phyloP scores from a whole-genome alignment of 2,797 vertebrate species.

The Helostoma temminkii region DNA sequence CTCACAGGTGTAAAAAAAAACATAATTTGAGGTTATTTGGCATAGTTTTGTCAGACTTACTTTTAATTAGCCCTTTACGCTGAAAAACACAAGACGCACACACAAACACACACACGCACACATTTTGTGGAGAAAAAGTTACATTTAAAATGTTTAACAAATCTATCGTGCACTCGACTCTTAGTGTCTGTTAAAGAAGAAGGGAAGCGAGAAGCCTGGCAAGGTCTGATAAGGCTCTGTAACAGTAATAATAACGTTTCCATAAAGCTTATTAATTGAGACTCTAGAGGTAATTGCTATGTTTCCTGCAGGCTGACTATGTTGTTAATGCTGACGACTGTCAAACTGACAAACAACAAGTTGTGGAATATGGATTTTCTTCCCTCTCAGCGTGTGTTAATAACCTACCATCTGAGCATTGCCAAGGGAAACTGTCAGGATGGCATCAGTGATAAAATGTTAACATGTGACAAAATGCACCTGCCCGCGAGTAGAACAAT shows the following conservation, averaged over 20 bases:
- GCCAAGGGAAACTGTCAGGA: constrained; percentile 86
- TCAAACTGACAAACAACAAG: constrained; percentile 88
- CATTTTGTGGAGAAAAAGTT: constrained; percentile 24
- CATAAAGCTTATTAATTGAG: constrained; percentile 88
- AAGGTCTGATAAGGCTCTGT: constrained; percentile 85
- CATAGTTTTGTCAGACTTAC: constrained; percentile 39
- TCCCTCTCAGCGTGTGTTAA: constrained; percentile 83
- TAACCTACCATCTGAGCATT: constrained; percentile 85
- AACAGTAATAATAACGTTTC: constrained; percentile 86
- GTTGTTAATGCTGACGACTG: constrained; percentile 86
- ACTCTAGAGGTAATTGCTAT: constrained; percentile 85
- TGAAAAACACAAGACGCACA: constrained; percentile 27
- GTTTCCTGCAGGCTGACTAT: constrained; percentile 84
- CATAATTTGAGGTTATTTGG: constrained; percentile 34
- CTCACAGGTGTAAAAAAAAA: background rate
- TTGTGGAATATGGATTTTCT: constrained; percentile 86
- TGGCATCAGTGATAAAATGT: constrained; percentile 87
- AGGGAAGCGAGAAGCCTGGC: constrained; percentile 77
- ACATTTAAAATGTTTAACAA: constrained; percentile 71
- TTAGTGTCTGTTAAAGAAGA: constrained; percentile 72
- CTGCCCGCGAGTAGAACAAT: constrained; percentile 83
- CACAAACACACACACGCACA: background rate
- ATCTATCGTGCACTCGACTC: constrained; percentile 73
- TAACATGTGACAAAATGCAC: constrained; percentile 85
- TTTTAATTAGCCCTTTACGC: constrained; percentile 65